Evolutionary conservation across 2,888 invertebrate genomes (phyloP).

Genomic region (Protodeltote pygarga): DNA sequence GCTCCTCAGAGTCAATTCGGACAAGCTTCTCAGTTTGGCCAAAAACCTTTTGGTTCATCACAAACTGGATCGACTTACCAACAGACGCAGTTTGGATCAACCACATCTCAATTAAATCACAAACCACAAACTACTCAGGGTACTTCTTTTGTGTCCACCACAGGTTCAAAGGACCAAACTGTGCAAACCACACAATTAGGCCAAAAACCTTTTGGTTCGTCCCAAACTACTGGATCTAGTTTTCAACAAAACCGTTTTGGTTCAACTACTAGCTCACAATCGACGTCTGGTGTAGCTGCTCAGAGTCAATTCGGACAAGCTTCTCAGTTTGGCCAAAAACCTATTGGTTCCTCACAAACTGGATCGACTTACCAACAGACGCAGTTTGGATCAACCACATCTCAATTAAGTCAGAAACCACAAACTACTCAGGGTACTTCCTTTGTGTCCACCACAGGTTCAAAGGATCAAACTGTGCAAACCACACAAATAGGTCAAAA

Average conservation of each 20-base stretch:
- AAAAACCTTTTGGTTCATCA: constrained; percentile 5
- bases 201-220: constrained; percentile 2
- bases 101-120: constrained; percentile 10
- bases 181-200: constrained; percentile 3
- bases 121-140: constrained; percentile 5
- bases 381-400: constrained; percentile 4
- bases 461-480: not conserved
- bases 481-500: constrained; percentile 3
- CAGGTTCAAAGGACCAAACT: constrained; percentile 8
- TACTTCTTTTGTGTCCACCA: constrained; percentile 8
- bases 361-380: constrained; percentile 15
- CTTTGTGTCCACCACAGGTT: constrained; percentile 11
- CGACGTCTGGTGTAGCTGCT: no score
- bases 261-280: no score
- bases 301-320: not conserved
- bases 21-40: constrained; percentile 1
- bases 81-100: constrained; percentile 11
- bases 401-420: constrained; percentile 9
- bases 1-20: not conserved
- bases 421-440: constrained; percentile 11
- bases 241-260: constrained; percentile 21
- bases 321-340: constrained; percentile 3
- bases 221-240: no score
- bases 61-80: constrained; percentile 16
- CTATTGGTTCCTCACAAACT: constrained; percentile 1